These are phyloP conservation scores for Mirounga angustirostris DNA, from an alignment of 2,113 vertebrate genomes.

Conservation along the genomic window DNA sequence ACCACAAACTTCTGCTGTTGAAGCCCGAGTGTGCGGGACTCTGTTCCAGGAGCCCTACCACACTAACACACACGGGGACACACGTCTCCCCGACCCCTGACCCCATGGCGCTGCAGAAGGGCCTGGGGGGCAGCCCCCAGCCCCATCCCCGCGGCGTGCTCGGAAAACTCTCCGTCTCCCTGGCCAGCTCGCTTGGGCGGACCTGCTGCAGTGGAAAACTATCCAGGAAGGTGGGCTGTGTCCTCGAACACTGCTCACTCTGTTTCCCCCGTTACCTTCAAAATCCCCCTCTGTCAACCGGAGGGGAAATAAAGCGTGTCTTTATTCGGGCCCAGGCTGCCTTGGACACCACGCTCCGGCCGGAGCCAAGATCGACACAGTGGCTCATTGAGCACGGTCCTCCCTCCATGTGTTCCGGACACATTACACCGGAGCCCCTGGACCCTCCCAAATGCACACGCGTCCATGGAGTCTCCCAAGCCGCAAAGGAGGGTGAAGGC, in stretches of 20 bases:
- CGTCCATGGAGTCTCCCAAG: conserved; percentile 51
- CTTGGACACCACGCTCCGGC: conserved; percentile 81
- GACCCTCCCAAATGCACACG: conserved; percentile 67
- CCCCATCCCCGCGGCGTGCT: conserved; percentile 59
- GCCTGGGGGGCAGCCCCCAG: not conserved
- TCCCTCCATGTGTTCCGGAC: conserved; percentile 79
- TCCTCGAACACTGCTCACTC: conserved; percentile 87
- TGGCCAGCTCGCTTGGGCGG: conserved; percentile 62
- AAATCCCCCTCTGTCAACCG: conserved; percentile 51
- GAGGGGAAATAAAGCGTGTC: conserved; percentile 86
- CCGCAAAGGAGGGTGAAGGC: conserved; percentile 30
- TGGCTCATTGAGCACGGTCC: conserved; percentile 83
- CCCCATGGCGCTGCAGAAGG: not conserved
- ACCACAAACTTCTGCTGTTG: accelerated
- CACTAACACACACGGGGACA: accelerated
- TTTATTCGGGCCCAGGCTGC: conserved; percentile 83
- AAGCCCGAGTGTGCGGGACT: not conserved
- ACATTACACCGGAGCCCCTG: conserved; percentile 68
- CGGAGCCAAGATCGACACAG: conserved; percentile 87
- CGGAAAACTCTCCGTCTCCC: conserved; percentile 73
- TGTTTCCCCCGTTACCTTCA: conserved; percentile 87
- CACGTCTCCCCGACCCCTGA: not conserved
- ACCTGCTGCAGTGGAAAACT: conserved; percentile 88
- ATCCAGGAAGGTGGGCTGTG: conserved; percentile 82
- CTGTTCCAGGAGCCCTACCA: not conserved